These are phyloP conservation scores for Grus americana DNA, from an alignment of 2,113 vertebrate species.

Conservation along the genomic window DNA sequence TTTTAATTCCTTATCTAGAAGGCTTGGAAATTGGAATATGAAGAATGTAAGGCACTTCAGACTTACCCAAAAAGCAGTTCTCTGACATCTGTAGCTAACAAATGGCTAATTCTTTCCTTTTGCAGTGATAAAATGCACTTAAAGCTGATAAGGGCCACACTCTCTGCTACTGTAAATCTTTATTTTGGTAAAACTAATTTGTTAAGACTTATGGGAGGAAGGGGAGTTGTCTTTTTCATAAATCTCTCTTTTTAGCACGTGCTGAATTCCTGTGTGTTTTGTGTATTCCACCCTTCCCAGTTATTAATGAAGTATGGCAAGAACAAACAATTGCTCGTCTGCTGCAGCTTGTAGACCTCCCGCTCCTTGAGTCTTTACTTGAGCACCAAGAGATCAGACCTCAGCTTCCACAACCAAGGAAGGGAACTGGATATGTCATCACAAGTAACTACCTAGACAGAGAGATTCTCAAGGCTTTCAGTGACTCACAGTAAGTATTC, in stretches of 20 bases:
- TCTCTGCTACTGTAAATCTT: not conserved
- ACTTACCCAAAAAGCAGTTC: slow-evolving; percentile 24
- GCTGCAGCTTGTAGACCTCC: slow-evolving; percentile 93
- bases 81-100: slow-evolving; percentile 7
- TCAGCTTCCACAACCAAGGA: slow-evolving; percentile 72
- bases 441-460: slow-evolving; percentile 90
- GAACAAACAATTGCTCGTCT: slow-evolving; percentile 91
- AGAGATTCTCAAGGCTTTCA: slow-evolving; percentile 94
- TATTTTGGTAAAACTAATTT: not conserved
- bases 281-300: slow-evolving; percentile 61
- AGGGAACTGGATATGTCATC: slow-evolving; percentile 77
- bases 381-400: slow-evolving; percentile 72
- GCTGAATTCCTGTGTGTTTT: not conserved
- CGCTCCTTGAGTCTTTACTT: slow-evolving; percentile 88
- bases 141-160: not conserved
- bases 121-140: slow-evolving; percentile 13
- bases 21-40: slow-evolving; percentile 42
- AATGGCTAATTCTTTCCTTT: slow-evolving; percentile 50
- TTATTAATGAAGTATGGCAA: slow-evolving; percentile 92
- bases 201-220: not conserved
- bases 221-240: not conserved
- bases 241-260: not conserved
- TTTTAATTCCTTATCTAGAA: slow-evolving; percentile 37
- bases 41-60: slow-evolving; percentile 59
- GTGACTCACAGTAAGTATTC: slow-evolving; percentile 90